Conservation (phyloP, 2,797 vertebrate genomes). For the Coendou prehensilis region DNA sequence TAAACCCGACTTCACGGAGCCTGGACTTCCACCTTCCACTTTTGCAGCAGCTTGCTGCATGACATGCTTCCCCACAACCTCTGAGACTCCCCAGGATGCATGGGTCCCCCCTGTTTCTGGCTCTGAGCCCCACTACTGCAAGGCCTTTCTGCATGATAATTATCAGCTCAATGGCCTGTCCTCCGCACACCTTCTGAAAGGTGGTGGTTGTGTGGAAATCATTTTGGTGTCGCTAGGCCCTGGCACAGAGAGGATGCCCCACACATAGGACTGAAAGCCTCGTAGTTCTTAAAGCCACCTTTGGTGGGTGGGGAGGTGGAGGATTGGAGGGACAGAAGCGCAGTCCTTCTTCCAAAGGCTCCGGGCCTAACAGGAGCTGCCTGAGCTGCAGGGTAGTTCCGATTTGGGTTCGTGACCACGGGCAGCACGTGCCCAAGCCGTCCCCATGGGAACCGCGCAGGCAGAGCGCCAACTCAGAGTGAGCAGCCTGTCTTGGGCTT, state of each 20-base stretch:
- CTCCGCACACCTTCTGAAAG: neutral
- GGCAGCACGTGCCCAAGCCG: constrained; percentile 8
- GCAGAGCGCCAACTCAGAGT: constrained; percentile 9
- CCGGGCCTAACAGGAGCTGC: neutral
- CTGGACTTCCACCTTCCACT: neutral
- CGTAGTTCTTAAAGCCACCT: neutral
- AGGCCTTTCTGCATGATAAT: rapidly evolving
- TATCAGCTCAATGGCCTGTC: neutral
- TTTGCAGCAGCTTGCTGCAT: neutral
- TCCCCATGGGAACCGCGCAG: constrained; percentile 81
- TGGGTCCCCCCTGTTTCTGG: neutral
- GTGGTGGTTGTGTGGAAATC: neutral
- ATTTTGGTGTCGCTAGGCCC: neutral
- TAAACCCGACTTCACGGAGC: too few relatives aligned
- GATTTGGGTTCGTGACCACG: constrained; percentile 49
- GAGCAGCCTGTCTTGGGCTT: constrained; percentile 42
- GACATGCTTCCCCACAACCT: neutral
- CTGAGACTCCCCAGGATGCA: neutral
- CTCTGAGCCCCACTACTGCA: neutral
- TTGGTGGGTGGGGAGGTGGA: neutral
- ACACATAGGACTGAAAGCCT: neutral
- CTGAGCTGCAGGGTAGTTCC: neutral
- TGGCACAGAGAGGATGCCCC: neutral
- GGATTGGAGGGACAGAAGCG: neutral
- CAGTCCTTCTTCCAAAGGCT: constrained; percentile 17